Evolutionary conservation across 2,113 vertebrate genomes (phyloP), one percentile per base, ranked within the genome.

Genomic region (Pelodiscus sinensis): DNA sequence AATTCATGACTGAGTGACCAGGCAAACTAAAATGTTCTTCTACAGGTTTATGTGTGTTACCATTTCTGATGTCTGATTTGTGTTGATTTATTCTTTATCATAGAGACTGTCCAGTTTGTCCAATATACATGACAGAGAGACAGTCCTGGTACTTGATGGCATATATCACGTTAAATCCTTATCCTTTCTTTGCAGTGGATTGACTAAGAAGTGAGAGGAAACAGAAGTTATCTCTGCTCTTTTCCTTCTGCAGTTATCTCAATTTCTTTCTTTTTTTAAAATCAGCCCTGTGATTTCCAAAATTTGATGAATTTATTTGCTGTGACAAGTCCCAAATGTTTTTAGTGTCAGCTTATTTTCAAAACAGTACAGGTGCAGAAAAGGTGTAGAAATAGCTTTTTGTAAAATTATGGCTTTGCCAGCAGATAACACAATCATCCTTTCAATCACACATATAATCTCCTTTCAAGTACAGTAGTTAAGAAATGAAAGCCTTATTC

Each of bases 271-370:
- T 44, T 44, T 44, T 44, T 44, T 94, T 82, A 90, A 91, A 92
- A 90, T 94, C 77, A 57, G 79, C 55, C 81, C 68, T 54, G 18
- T 35, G 52, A 57, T 78, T 89, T 84, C 89, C 73, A 90, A 96
- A 96, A 96, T 93, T 91, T 96, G 94, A 96, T 87, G 94, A 90
- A 95, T 97, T 89, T 96, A 82, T 97, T 97, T 97, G 90, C 92
- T 97, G 95, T 97, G 95, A 98, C 93, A 98, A 93, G 85, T 89
- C 88, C 62, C 79, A 95, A 95, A 91, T 91, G 73, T 96, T 97
- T 97, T 78, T 95, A 90, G 85, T 78, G 52, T 96, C 97, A 95
- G 92, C 93, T 96, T 96, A 96, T 94, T 97, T 98, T 97, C 4
- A 82, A 97, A 96, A 94, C 96, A 97, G 97, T 98, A 84, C 90